A percentile compares a stretch with the other conserved stretches of the same genome.
phyloP scores from a whole-genome alignment of 2,113 vertebrate species.

The Platanista minor region DNA sequence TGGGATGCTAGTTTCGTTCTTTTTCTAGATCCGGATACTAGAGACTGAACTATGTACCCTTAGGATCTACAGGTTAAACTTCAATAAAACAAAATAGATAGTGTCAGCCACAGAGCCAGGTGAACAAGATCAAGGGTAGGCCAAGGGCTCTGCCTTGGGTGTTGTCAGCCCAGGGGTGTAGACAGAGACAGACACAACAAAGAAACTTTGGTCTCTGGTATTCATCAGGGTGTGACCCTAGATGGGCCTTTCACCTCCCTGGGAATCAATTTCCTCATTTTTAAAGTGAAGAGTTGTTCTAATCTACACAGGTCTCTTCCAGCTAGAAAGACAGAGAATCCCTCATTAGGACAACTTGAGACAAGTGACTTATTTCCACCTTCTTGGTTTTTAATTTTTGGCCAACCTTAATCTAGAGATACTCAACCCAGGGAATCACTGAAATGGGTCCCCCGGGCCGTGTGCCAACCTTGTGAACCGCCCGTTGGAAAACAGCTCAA shows the following conservation, averaged over 20 bases:
- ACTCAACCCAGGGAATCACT: no score
- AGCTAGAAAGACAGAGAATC: rapidly evolving
- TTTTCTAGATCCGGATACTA: background rate
- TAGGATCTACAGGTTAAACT: background rate
- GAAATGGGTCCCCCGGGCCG: rapidly evolving
- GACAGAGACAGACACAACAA: background rate
- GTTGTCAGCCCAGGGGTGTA: background rate
- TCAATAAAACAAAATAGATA: background rate
- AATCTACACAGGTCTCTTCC: background rate
- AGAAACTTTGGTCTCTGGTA: background rate
- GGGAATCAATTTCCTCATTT: background rate
- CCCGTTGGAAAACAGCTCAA: rapidly evolving
- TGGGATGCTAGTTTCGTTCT: background rate
- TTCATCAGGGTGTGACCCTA: background rate
- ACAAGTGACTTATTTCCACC: background rate
- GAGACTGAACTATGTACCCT: background rate
- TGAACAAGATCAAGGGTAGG: background rate
- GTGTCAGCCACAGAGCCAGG: background rate
- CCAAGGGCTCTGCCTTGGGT: background rate
- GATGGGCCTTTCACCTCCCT: background rate
- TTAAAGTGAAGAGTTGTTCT: background rate
- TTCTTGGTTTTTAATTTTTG: background rate
- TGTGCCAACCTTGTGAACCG: background rate
- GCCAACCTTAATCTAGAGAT: background rate
- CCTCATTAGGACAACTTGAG: background rate